phyloP scores from a whole-genome alignment of 2,113 vertebrate genomes.

The Isichthys henryi region DNA sequence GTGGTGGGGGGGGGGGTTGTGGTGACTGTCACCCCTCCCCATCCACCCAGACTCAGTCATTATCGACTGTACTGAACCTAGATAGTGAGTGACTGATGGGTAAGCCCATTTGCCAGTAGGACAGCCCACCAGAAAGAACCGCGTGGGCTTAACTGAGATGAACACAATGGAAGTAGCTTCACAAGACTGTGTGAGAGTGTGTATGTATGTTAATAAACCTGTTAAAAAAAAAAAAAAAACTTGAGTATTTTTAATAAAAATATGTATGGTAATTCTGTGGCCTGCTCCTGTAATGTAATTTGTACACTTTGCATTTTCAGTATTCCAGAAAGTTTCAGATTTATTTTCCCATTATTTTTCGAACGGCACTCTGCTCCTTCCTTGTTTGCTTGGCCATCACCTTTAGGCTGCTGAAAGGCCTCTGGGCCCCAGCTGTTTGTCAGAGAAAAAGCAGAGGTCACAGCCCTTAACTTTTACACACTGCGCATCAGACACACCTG shows the following conservation, averaged over 20 bases:
- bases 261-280: background rate
- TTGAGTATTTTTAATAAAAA: conserved; percentile 9
- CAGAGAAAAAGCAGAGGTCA: background rate
- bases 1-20: background rate
- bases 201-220: background rate
- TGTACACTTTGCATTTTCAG: background rate
- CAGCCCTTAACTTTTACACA: background rate
- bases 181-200: background rate
- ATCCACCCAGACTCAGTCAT: background rate
- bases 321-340: background rate
- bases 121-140: background rate
- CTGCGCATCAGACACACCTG: background rate
- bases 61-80: background rate
- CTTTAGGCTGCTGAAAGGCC: background rate
- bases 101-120: background rate
- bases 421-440: background rate
- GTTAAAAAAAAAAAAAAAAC: background rate
- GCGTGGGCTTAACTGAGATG: background rate
- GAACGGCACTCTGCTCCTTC: background rate
- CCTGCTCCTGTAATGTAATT: background rate
- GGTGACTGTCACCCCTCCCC: background rate
- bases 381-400: background rate
- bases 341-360: background rate
- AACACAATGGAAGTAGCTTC: background rate
- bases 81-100: background rate